Conservation (phyloP, 2,797 vertebrate genomes). For the Lepilemur septentrionalis region DNA sequence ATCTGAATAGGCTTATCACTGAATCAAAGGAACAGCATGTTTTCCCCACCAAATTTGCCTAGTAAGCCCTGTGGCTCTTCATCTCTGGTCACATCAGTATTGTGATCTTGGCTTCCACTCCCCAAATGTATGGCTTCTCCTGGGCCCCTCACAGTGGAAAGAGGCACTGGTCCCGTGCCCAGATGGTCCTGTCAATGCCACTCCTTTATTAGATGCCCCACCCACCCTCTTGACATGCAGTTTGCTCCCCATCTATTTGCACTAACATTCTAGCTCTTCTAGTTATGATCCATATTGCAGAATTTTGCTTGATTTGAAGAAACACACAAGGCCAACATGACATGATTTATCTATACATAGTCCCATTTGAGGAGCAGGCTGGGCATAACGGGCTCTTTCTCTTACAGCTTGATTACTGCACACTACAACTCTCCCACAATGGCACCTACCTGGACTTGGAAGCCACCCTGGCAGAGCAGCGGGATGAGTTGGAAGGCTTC, state of each 20-base stretch:
- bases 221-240: not conserved
- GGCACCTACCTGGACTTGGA: constrained; percentile 98
- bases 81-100: not conserved
- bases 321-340: not conserved
- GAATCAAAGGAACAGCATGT: not conserved
- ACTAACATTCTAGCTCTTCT: not conserved
- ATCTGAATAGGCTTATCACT: not conserved
- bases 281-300: not conserved
- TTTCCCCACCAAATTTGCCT: not conserved
- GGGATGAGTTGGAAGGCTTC: constrained; percentile 96
- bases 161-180: not conserved
- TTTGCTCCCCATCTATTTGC: not conserved
- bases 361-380: not conserved
- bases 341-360: not conserved
- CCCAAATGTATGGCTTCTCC: not conserved
- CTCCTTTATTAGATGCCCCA: not conserved
- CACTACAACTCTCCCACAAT: constrained; percentile 96
- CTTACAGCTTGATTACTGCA: constrained; percentile 94
- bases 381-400: constrained; percentile 49
- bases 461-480: constrained; percentile 96
- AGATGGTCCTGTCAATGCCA: not conserved
- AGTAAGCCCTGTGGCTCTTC: not conserved
- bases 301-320: not conserved
- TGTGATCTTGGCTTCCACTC: not conserved
- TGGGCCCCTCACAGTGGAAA: not conserved